phyloP scores from a whole-genome alignment of 2,888 invertebrate species.

The Diadegma fenestrale region DNA sequence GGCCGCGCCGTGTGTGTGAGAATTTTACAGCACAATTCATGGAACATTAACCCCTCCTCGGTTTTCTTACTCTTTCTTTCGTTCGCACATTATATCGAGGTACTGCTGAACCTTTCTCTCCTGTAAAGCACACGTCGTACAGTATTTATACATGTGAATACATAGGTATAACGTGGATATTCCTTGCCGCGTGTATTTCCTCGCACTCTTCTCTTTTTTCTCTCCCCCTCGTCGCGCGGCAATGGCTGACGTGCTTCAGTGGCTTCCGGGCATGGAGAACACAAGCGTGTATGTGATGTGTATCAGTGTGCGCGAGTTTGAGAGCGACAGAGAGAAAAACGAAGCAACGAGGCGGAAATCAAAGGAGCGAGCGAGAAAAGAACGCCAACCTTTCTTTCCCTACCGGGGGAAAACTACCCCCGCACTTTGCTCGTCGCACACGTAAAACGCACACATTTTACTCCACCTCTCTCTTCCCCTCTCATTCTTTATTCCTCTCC shows the following conservation, averaged over 20 bases:
- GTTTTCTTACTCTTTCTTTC: constrained; percentile 29
- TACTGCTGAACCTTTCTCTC: constrained; percentile 45
- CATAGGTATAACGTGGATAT: constrained; percentile 4
- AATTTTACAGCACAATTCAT: constrained; percentile 60
- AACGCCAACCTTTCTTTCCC: constrained; percentile 47
- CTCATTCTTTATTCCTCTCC: constrained; percentile 37
- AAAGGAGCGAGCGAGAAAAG: constrained; percentile 67
- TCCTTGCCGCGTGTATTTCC: constrained; percentile 54
- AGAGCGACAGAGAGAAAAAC: constrained; percentile 25
- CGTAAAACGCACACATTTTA: constrained; percentile 58
- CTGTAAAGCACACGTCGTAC: constrained; percentile 32
- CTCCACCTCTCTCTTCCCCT: constrained; percentile 53
- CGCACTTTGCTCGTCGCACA: constrained; percentile 60
- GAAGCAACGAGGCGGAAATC: constrained; percentile 58
- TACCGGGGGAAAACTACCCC: constrained; percentile 63
- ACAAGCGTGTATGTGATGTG: background rate
- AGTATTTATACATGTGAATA: constrained; percentile 36
- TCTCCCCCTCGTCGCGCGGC: constrained; percentile 56
- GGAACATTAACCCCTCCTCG: constrained; percentile 54
- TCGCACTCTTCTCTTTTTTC: constrained; percentile 35
- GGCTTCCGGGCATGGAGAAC: constrained; percentile 62
- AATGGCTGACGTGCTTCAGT: constrained; percentile 69
- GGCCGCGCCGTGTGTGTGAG: constrained; percentile 26
- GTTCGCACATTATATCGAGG: constrained; percentile 19
- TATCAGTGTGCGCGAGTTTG: background rate